Percentiles rank a stretch among this genome's conserved stretches.
These are phyloP conservation scores for Drosophila aldrichi DNA, from an alignment of 2,888 invertebrate genomes.

Conservation along the genomic window DNA sequence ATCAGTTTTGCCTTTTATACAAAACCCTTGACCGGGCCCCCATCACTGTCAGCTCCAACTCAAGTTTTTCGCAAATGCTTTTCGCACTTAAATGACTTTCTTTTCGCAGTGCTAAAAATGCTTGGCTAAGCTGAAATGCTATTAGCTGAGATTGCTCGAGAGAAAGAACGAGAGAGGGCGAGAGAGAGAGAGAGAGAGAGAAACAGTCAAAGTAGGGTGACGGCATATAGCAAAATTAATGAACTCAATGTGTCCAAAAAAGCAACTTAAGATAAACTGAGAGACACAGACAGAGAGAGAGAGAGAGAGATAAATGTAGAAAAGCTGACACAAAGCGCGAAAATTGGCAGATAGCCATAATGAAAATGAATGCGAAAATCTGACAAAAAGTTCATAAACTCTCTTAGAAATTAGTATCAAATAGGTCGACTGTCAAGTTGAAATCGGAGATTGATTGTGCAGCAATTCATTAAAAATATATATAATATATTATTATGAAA, in stretches of 20 bases:
- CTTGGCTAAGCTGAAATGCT: constrained; percentile 23
- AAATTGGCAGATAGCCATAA: constrained; percentile 47
- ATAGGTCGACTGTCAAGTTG: neutral
- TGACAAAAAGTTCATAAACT: constrained; percentile 12
- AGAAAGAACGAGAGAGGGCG: neutral
- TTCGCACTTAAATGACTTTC: constrained; percentile 48
- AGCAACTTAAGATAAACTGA: neutral
- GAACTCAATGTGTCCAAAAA: constrained; percentile 36
- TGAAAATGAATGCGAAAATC: constrained; percentile 37
- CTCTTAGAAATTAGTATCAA: neutral
- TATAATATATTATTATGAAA: neutral
- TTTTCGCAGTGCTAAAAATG: constrained; percentile 12
- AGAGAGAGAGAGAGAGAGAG: neutral
- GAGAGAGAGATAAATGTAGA: constrained; percentile 22
- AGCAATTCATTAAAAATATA: constrained; percentile 8
- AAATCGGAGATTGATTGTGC: neutral
- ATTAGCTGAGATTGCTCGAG: constrained; percentile 16
- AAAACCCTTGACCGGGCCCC: constrained; percentile 1
- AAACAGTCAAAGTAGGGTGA: neutral
- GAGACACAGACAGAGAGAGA: neutral
- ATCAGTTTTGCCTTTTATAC: constrained; percentile 29
- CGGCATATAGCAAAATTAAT: constrained; percentile 44
- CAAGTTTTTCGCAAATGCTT: constrained; percentile 21
- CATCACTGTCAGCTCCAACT: neutral
- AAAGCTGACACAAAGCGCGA: constrained; percentile 24